A percentile compares a stretch with the other conserved stretches of the same genome.
Conservation (phyloP, 1,140 invertebrate genomes). For the Diorhabda elongata region DNA sequence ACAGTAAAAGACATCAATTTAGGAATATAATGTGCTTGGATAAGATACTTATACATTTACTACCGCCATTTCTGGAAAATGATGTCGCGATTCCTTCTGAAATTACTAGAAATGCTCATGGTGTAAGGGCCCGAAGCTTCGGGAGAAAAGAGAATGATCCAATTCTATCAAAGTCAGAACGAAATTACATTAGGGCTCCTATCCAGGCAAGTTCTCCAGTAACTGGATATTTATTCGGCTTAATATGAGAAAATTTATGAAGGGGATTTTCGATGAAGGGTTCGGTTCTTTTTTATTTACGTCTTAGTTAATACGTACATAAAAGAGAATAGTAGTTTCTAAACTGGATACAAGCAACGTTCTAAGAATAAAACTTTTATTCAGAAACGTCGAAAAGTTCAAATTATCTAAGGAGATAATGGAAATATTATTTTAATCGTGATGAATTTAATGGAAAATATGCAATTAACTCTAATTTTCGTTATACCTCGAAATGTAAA, state of each 20-base stretch:
- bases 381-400: too few species aligned
- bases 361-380: too few species aligned
- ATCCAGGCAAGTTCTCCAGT: not conserved
- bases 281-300: not conserved
- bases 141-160: slow-evolving; percentile 15
- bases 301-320: not conserved
- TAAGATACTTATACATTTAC: slow-evolving; percentile 13
- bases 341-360: too few species aligned
- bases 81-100: slow-evolving; percentile 14
- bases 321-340: too few species aligned
- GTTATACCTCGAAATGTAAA: too few species aligned
- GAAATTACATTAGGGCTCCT: slow-evolving; percentile 9
- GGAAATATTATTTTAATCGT: too few species aligned
- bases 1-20: slow-evolving; percentile 11
- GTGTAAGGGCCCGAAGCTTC: slow-evolving; percentile 5
- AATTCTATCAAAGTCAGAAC: slow-evolving; percentile 16
- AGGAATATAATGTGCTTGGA: slow-evolving; percentile 10
- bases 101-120: slow-evolving; percentile 18
- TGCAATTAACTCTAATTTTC: too few species aligned
- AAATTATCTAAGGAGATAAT: too few species aligned
- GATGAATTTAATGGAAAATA: too few species aligned
- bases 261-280: slow-evolving; percentile 6
- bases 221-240: slow-evolving; percentile 9
- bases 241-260: slow-evolving; percentile 7
- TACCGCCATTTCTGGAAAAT: slow-evolving; percentile 14